Base-by-base conservation (phyloP, 1,140 invertebrate species). In the Neodiprion pinetum region DNA sequence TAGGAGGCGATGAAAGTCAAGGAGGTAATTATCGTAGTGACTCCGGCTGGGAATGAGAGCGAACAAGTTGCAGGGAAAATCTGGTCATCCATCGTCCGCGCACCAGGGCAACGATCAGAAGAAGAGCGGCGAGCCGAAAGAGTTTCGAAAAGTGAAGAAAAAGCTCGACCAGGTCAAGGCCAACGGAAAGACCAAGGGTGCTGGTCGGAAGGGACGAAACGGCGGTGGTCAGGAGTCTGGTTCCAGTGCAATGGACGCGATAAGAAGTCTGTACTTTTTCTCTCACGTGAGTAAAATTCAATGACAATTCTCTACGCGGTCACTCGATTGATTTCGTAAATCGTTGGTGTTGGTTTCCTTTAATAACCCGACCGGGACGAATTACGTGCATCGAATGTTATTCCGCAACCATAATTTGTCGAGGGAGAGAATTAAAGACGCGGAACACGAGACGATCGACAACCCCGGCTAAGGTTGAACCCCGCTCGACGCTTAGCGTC, bases 201-300 rank as follows among this genome's bases (percentile, higher is more conserved):
- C 53, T 14, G 53, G 53, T 17, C 11, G 11, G 7, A 61, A 61
- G n/a, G 11, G 53, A 9, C 53, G 53, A 12, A 17, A 17, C n/a
- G n/a, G 11, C 53, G n/a, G 53, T 61, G 53, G 53, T 14, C 53
- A 17, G 53, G 53, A 61, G n/a, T 14, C 11, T 9, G 11, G 11
- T 17, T 75, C 74, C 74, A 84, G 80, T 80, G 84, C 84, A 78
- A 86, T 88, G 82, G 86, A 88, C 76, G 82, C 83, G 40, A 76
- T 86, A 74, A 77, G 83, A 73, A 83, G 81, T 70, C 80, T 88
- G 68, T 86, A 85, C 75, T 84, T 83, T 81, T 79, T 84, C 69
- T 83, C 84, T 73, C 83, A 85, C 67, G 86, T 85, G 80, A 87
- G 86, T 81, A 12, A 17, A 61, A 8, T 17, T 9, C n/a, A 61